Evolutionary conservation across 2,888 invertebrate genomes (phyloP).

Genomic region (Morpho deidamia): DNA sequence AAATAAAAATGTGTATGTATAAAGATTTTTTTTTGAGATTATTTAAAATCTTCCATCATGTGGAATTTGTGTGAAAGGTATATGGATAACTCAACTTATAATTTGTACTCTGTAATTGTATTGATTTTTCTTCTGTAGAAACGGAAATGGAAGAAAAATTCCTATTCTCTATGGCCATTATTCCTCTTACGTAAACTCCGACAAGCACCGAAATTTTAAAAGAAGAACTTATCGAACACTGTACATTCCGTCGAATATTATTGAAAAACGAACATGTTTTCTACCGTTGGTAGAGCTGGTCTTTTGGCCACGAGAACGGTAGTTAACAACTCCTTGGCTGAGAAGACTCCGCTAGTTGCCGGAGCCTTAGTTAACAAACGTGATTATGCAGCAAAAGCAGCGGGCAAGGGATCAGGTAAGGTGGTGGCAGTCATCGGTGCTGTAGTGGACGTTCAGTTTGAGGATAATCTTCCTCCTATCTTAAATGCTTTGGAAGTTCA

Average conservation of each 20-base stretch:
- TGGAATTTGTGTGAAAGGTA: no score
- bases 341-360: conserved; percentile 71
- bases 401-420: conserved; percentile 73
- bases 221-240: conserved; percentile 49
- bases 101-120: no score
- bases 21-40: no score
- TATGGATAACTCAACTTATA: no score
- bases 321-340: conserved; percentile 67
- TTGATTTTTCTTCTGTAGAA: not conserved
- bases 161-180: conserved; percentile 24
- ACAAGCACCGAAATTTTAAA: conserved; percentile 47
- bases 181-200: conserved; percentile 38
- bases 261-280: conserved; percentile 61
- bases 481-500: conserved; percentile 96
- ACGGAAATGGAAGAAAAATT: conserved; percentile 8
- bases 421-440: conserved; percentile 98
- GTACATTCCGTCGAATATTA: conserved; percentile 46
- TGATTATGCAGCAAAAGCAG: conserved; percentile 62
- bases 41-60: no score
- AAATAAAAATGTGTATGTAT: no score
- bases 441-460: conserved; percentile 98
- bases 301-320: conserved; percentile 70
- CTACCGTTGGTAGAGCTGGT: conserved; percentile 73
- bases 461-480: conserved; percentile 94
- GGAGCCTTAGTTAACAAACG: conserved; percentile 64